A percentile compares a stretch with the other conserved stretches of the same genome.
Conservation (phyloP, 2,797 vertebrate species). For the Psittacula echo region DNA sequence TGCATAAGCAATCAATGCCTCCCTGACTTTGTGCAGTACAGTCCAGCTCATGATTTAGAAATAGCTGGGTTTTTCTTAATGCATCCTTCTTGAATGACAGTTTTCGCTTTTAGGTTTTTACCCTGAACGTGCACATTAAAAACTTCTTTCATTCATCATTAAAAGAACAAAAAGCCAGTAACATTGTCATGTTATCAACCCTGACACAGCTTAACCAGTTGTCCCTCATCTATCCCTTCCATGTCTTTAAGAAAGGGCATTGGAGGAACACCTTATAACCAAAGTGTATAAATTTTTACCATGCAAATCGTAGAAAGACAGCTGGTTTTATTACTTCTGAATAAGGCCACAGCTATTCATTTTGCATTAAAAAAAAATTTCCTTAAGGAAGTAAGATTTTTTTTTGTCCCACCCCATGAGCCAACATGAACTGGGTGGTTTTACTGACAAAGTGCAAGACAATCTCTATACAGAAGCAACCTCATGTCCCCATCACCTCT, state of each 20-base stretch:
- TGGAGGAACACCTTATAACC: neutral
- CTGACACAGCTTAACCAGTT: neutral
- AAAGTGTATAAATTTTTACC: neutral
- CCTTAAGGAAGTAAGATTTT: neutral
- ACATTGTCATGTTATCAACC: neutral
- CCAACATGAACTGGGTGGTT: neutral
- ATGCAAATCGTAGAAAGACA: neutral
- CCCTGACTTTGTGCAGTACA: neutral
- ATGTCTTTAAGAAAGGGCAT: neutral
- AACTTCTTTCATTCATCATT: neutral
- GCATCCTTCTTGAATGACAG: neutral
- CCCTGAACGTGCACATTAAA: neutral
- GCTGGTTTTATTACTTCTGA: neutral
- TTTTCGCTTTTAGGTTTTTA: neutral
- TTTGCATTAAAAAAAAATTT: neutral
- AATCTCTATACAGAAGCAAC: neutral
- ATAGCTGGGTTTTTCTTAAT: neutral
- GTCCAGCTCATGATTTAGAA: neutral
- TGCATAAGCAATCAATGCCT: neutral
- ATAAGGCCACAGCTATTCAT: neutral
- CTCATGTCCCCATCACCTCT: neutral
- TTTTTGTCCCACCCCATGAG: neutral
- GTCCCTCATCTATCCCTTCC: neutral
- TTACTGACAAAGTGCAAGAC: neutral
- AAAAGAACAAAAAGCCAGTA: neutral